These are phyloP conservation scores for Sinonovacula constricta DNA, from an alignment of 1,140 invertebrate genomes.

Conservation along the genomic window DNA sequence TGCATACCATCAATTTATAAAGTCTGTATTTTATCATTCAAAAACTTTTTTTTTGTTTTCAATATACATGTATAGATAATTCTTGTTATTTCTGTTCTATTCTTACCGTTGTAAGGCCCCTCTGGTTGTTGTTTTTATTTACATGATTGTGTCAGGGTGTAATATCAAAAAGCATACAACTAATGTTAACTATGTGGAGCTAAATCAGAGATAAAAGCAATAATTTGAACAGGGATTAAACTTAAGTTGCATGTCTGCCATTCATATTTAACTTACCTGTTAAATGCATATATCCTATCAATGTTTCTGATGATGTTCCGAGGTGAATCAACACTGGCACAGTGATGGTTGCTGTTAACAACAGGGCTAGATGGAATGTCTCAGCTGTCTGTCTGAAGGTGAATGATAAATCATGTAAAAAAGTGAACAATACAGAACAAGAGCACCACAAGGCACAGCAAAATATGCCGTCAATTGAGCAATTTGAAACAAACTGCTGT, in stretches of 20 bases:
- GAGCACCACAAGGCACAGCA: too few species aligned
- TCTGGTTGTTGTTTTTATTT: neutral
- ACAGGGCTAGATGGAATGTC: slow-evolving; percentile 85
- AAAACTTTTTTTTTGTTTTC: too few species aligned
- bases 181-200: neutral
- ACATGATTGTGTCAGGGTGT: neutral
- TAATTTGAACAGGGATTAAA: neutral
- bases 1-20: too few species aligned
- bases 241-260: neutral
- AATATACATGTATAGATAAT: too few species aligned
- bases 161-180: neutral
- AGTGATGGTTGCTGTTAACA: slow-evolving; percentile 84
- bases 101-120: too few species aligned
- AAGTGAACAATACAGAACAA: too few species aligned
- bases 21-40: too few species aligned
- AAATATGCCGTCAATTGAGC: too few species aligned
- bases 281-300: slow-evolving; percentile 61
- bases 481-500: too few species aligned
- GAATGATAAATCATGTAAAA: too few species aligned
- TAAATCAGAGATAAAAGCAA: neutral
- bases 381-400: slow-evolving; percentile 77
- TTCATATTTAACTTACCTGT: slow-evolving; percentile 50
- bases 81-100: too few species aligned
- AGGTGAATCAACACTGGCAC: slow-evolving; percentile 79
- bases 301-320: slow-evolving; percentile 56